Conservation (phyloP, 2,797 vertebrate species). For the Brachymystax lenok region DNA sequence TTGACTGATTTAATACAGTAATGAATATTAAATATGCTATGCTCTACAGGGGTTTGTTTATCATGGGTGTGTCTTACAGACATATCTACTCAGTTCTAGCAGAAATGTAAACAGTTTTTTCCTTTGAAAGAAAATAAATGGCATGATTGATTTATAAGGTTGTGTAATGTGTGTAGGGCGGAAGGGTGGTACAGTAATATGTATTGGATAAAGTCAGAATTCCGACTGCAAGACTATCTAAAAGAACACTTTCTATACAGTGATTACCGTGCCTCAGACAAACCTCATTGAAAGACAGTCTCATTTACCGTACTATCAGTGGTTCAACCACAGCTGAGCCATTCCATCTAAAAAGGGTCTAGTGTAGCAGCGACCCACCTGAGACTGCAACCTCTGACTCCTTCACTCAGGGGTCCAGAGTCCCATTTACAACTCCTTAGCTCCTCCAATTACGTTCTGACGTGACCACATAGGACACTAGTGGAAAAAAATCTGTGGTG, state of each 20-base stretch:
- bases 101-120: not conserved
- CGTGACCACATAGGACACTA: slow-evolving; percentile 13
- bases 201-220: not conserved
- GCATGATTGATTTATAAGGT: not conserved
- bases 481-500: slow-evolving; percentile 22
- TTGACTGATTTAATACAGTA: not conserved
- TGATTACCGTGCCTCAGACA: slow-evolving; percentile 1
- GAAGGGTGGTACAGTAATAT: not conserved
- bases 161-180: not conserved
- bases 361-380: slow-evolving; percentile 22
- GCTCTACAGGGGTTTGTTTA: not conserved
- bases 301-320: slow-evolving; percentile 45
- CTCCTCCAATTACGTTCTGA: slow-evolving; percentile 53
- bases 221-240: not conserved
- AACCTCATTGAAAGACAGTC: slow-evolving; percentile 27
- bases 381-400: slow-evolving; percentile 10
- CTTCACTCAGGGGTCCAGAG: slow-evolving; percentile 6
- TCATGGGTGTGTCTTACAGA: not conserved
- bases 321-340: slow-evolving; percentile 9
- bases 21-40: not conserved
- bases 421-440: slow-evolving; percentile 52
- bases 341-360: slow-evolving; percentile 31
- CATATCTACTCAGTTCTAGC: not conserved
- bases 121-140: not conserved
- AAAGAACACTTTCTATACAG: not conserved